Conservation (phyloP, 2,888 invertebrate genomes). For the Harpagoxenus sublaevis region DNA sequence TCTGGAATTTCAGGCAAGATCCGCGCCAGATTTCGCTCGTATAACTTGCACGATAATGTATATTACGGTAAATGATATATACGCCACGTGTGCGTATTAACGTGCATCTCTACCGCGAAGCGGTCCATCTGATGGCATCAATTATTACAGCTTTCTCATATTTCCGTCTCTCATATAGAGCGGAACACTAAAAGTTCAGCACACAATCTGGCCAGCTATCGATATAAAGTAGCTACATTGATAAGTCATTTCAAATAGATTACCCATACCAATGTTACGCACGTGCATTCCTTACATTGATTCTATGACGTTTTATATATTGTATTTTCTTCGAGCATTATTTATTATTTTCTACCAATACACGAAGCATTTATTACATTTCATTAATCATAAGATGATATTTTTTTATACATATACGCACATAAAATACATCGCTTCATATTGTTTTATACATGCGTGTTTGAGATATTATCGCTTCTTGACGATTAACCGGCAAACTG, state of each 20-base stretch:
- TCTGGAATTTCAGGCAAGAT: constrained; percentile 40
- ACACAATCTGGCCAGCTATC: constrained; percentile 10
- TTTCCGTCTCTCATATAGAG: constrained; percentile 25
- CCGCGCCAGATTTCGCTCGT: constrained; percentile 19
- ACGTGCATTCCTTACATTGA: not conserved
- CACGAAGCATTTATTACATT: not conserved
- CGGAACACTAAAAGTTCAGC: constrained; percentile 48
- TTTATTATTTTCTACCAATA: not conserved
- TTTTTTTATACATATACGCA: not conserved
- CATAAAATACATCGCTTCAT: no score
- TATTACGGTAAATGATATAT: constrained; percentile 43
- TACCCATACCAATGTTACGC: not conserved
- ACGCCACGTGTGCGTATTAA: not conserved
- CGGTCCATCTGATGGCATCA: constrained; percentile 23
- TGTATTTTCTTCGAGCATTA: not conserved
- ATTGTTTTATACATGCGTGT: not conserved
- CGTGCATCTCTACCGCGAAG: constrained; percentile 9
- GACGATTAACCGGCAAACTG: constrained; percentile 55
- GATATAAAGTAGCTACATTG: constrained; percentile 25
- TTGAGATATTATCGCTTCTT: constrained; percentile 19
- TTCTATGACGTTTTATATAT: not conserved
- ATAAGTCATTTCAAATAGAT: constrained; percentile 5
- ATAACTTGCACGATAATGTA: constrained; percentile 42
- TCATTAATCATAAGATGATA: not conserved
- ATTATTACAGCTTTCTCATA: constrained; percentile 36